Base-by-base conservation (phyloP, 2,113 vertebrate genomes). In the Reinhardtius hippoglossoides region DNA sequence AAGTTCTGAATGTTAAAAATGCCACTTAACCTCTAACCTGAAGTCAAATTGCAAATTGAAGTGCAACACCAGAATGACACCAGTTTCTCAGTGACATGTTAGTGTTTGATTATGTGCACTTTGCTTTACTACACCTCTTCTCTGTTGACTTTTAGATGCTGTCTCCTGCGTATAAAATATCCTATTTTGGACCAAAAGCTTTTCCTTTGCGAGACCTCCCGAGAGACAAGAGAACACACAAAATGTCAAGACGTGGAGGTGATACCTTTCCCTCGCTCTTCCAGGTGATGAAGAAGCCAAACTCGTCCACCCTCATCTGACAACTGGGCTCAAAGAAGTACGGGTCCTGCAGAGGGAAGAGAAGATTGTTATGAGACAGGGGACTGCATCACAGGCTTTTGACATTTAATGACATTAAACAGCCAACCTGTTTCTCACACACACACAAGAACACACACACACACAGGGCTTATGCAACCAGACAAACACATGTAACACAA, bases 221-320 rank as follows among this genome's bases (percentile, higher is more conserved):
- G 15, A 24, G 40, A 24, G 27, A 2, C 21, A 18, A 52, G 8
- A 62, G 2, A 42, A 61, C 1, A 23, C 35, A 57, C 16, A 16
- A 14, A 50, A 12, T 15, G 21, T 35, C 40, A 50, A 18, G 0
- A 26, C 4, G 2, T 10, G 13, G 13, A 59, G 12, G 5, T 2
- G 1, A 1, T 96, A 99, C 98, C 97, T 98, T 98, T 94, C 97
- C 98, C 89, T 99, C 98, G 78, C 95, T 98, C 91, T 96, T 99
- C 98, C 98, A 99, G 24, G 95, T 96, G 82, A 99, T 94, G 90
- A 99, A 99, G 88, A 99, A 99, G 15, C 98, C 98, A 84, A 95
- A 99, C 89, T 98, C 97, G 58, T 99, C 98, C 79, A 99, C 96
- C 90, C 93, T 96, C 92, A 99, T 96, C 87, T 96, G 95, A 88